phyloP scores from a whole-genome alignment of 2,113 vertebrate species.

The Plotosus lineatus region DNA sequence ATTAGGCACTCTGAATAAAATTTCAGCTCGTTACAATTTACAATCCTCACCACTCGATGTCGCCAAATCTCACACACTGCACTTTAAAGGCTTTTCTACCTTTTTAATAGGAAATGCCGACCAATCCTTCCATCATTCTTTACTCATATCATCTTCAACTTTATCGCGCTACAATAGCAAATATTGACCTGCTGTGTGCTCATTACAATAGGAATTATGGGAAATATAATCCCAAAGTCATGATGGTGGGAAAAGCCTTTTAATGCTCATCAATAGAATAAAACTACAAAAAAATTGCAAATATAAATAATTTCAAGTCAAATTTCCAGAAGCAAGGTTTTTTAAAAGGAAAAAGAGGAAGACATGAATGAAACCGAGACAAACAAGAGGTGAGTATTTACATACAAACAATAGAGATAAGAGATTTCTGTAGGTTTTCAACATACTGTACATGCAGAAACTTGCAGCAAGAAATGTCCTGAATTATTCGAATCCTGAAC shows the following conservation, averaged over 20 bases:
- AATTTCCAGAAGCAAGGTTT: fast-evolving
- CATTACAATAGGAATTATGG: neutral
- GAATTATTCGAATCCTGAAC: neutral
- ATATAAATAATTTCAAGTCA: neutral
- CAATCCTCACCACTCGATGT: too few relatives aligned
- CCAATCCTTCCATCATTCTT: neutral
- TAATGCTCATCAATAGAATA: neutral
- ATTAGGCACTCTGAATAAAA: too few relatives aligned
- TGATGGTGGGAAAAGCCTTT: neutral
- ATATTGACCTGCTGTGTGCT: neutral
- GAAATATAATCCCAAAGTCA: neutral
- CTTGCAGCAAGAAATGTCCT: too few relatives aligned
- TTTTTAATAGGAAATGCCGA: neutral
- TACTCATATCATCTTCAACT: neutral
- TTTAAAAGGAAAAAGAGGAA: neutral
- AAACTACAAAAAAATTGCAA: neutral
- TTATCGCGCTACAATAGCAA: neutral
- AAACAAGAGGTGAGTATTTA: neutral
- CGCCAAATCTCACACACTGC: too few relatives aligned
- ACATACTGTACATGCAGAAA: neutral
- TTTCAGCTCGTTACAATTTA: too few relatives aligned
- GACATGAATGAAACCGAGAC: neutral
- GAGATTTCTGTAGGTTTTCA: neutral
- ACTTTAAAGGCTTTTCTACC: too few relatives aligned
- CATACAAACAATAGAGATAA: neutral